A percentile compares a stretch with the other conserved stretches of the same genome.
These are phyloP conservation scores for Pseudomyrmex dendroicus DNA, from an alignment of 1,140 invertebrate genomes.

Conservation along the genomic window DNA sequence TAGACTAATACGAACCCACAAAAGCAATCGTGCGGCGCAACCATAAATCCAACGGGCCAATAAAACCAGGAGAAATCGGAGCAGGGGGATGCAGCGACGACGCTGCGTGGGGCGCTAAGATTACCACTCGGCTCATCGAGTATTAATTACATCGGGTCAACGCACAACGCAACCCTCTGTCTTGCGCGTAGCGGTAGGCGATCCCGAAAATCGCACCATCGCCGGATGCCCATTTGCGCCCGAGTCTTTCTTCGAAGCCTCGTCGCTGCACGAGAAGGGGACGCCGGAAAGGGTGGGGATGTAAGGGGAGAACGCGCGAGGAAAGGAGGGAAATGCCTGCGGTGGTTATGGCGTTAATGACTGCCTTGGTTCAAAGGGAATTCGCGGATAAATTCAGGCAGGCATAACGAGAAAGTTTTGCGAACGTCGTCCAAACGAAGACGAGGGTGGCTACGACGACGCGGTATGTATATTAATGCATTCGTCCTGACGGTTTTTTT, in stretches of 20 bases:
- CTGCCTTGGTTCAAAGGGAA: slow-evolving; percentile 73
- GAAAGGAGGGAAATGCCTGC: slow-evolving; percentile 33
- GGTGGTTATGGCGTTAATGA: slow-evolving; percentile 76
- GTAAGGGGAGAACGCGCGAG: slow-evolving; percentile 54
- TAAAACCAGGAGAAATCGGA: slow-evolving; percentile 49
- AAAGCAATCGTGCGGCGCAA: slow-evolving; percentile 39
- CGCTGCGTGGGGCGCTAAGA: slow-evolving; percentile 53
- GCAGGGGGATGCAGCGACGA: background rate
- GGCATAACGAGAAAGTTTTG: slow-evolving; percentile 60
- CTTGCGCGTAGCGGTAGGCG: slow-evolving; percentile 30
- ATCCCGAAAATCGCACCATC: slow-evolving; percentile 31
- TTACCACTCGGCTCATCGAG: slow-evolving; percentile 73
- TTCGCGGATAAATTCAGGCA: slow-evolving; percentile 72
- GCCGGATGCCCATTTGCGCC: slow-evolving; percentile 4
- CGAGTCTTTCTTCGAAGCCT: slow-evolving; percentile 17
- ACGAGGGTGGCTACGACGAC: slow-evolving; percentile 38
- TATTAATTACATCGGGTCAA: slow-evolving; percentile 72
- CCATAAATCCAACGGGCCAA: slow-evolving; percentile 45
- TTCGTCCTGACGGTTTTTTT: slow-evolving; percentile 19
- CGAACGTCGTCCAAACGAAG: slow-evolving; percentile 34
- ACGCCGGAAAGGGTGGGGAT: slow-evolving; percentile 15
- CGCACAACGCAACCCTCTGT: slow-evolving; percentile 62
- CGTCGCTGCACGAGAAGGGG: slow-evolving; percentile 5
- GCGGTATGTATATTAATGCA: slow-evolving; percentile 63
- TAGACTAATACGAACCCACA: slow-evolving; percentile 25